A percentile compares a stretch with the other conserved stretches of the same genome.
These are phyloP conservation scores for Acarapis woodi DNA, from an alignment of 1,140 invertebrate species.

Conservation along the genomic window DNA sequence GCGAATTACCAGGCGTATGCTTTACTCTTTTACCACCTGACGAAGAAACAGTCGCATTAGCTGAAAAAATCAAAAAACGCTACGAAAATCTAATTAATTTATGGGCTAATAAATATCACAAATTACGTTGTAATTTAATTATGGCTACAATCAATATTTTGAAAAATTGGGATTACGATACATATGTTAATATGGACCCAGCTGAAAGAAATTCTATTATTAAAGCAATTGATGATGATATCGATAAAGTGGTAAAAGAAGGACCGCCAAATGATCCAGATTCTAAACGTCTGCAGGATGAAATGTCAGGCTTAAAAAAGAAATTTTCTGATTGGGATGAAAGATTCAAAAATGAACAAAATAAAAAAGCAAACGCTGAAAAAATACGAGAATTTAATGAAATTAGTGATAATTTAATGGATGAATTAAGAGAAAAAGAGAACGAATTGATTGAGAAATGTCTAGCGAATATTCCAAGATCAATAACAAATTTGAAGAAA, in stretches of 20 bases:
- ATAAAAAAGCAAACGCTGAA: constrained; percentile 30
- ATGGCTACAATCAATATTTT: constrained; percentile 90
- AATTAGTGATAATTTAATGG: constrained; percentile 39
- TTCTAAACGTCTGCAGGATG: constrained; percentile 45
- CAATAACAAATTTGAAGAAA: constrained; percentile 53
- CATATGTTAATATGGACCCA: constrained; percentile 37
- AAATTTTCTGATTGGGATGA: constrained; percentile 80
- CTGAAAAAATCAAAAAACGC: constrained; percentile 45
- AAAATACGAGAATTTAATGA: constrained; percentile 50
- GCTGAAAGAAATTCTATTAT: constrained; percentile 80
- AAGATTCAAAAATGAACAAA: constrained; percentile 24
- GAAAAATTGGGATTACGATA: constrained; percentile 65
- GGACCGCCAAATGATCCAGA: constrained; percentile 77
- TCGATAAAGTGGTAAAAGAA: constrained; percentile 70
- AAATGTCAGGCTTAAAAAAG: constrained; percentile 82
- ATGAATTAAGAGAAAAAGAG: constrained; percentile 53
- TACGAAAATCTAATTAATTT: constrained; percentile 66
- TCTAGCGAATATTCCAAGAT: constrained; percentile 43
- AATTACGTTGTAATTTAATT: constrained; percentile 87
- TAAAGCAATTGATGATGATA: constrained; percentile 80
- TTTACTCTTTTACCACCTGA: constrained; percentile 59
- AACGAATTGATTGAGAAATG: constrained; percentile 44
- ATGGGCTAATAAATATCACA: constrained; percentile 80
- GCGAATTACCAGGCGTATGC: constrained; percentile 56
- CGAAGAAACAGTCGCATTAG: constrained; percentile 57